phyloP scores from a whole-genome alignment of 92 coral and sea anemone genomes.

The Diadumene lineata region DNA sequence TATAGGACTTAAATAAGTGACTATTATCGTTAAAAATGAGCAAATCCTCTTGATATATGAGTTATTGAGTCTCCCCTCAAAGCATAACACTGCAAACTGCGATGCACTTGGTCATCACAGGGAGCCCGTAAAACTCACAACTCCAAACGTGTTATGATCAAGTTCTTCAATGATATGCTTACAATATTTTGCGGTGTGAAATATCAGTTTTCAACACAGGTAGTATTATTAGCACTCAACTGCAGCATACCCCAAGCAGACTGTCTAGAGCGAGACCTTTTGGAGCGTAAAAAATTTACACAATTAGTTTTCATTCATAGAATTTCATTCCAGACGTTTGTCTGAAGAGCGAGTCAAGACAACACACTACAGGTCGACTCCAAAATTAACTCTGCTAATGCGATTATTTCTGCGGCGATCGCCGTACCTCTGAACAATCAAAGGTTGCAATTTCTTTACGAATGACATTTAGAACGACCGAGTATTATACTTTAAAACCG shows the following conservation, averaged over 20 bases:
- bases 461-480: background rate
- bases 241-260: background rate
- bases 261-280: background rate
- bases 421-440: background rate
- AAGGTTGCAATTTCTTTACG: background rate
- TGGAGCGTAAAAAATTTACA: background rate
- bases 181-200: too few species aligned
- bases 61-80: too few species aligned
- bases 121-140: too few species aligned
- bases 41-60: too few species aligned
- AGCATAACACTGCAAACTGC: too few species aligned
- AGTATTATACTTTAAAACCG: background rate
- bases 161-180: too few species aligned
- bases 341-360: conserved; percentile 5
- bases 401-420: background rate
- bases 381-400: background rate
- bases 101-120: too few species aligned
- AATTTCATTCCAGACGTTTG: background rate
- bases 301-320: background rate
- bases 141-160: too few species aligned
- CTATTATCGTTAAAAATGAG: too few species aligned
- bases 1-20: too few species aligned
- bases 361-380: background rate
- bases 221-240: background rate
- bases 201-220: background rate